Base-by-base conservation (phyloP, 1,140 invertebrate species). In the Pseudobourletiella spinata region DNA sequence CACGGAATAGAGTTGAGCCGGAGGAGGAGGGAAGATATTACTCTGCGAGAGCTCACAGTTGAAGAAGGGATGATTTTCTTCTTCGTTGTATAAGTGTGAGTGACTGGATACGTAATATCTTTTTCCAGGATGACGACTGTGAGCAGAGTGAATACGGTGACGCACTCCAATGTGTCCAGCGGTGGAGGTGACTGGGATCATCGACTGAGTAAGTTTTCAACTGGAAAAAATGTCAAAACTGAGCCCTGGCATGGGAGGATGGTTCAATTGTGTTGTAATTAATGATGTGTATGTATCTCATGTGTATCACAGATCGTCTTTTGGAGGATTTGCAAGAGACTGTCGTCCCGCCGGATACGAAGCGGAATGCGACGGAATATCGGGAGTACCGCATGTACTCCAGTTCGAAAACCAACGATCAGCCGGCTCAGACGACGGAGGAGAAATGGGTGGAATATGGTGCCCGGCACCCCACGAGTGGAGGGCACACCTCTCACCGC, bases 391-490 rank as follows among this genome's bases (percentile, higher is more conserved):
- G 68, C 4, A 63, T 67, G 63, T 62, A 61, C 16, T 60, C 58
- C 2, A 57, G 56, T 14, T 48, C 50, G 2, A 25, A 44, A 22
- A 39, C 35, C 1, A 67, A 70, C 43, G 65, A 70, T 25, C 59
- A 70, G 18, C 63, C 68, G 3, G 59, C 58, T 24, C 46, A 51
- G 3, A 63, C 42, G 18, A 59, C 63, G n/a, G 63, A 70, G 22
- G 68, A 70, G 51, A 70, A 67, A 46, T 70, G 68, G 68, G 60
- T 65, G 3, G 68, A 70, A 43, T 65, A 67, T 57, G 68, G 68
- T 16, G 63, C 59, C 15, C 11, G 52, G 25, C 48, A 25, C 20
- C 20, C 20, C 15, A 18, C 2, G 3, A 6, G 4, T 6, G 35
- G 35, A n/a, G 44, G 44, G 6, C 50, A 25, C 3, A 20, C 14